phyloP scores from a whole-genome alignment of 2,113 vertebrate species.

The Syrmaticus mikado region DNA sequence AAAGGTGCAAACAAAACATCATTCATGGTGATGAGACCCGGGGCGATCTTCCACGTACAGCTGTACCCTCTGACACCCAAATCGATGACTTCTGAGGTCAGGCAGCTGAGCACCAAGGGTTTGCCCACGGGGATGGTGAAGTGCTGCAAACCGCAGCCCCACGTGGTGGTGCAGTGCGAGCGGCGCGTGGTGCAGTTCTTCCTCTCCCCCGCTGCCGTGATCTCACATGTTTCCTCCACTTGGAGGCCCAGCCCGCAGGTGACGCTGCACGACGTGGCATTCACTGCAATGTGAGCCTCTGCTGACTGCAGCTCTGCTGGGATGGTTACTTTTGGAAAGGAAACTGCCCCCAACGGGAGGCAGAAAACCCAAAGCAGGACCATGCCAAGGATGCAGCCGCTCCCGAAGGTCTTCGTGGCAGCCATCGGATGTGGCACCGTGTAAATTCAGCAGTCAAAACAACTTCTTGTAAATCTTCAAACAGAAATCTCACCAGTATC shows the following conservation, averaged over 20 bases:
- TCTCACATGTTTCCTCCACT: constrained; percentile 79
- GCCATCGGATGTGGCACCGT: neutral
- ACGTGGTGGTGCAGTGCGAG: constrained; percentile 75
- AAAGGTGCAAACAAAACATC: constrained; percentile 78
- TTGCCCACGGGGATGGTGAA: constrained; percentile 69
- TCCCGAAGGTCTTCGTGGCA: neutral
- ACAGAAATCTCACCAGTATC: neutral
- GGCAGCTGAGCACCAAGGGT: constrained; percentile 79
- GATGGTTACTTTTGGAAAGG: neutral
- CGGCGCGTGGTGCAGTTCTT: constrained; percentile 56
- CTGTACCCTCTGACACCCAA: constrained; percentile 70
- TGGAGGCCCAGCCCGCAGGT: constrained; percentile 88
- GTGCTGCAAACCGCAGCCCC: constrained; percentile 85
- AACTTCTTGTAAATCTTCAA: neutral
- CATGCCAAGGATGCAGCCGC: neutral
- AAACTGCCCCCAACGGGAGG: neutral
- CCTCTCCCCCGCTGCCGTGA: neutral
- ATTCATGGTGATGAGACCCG: constrained; percentile 83
- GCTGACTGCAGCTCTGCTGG: constrained; percentile 28
- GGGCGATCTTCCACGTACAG: constrained; percentile 83
- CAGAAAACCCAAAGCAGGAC: neutral
- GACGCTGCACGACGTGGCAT: constrained; percentile 82
- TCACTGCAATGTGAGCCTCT: constrained; percentile 39
- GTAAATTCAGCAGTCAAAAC: neutral
- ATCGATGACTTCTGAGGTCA: constrained; percentile 58